Conservation (phyloP, 2,113 vertebrate species). For the Alexandromys fortis region DNA sequence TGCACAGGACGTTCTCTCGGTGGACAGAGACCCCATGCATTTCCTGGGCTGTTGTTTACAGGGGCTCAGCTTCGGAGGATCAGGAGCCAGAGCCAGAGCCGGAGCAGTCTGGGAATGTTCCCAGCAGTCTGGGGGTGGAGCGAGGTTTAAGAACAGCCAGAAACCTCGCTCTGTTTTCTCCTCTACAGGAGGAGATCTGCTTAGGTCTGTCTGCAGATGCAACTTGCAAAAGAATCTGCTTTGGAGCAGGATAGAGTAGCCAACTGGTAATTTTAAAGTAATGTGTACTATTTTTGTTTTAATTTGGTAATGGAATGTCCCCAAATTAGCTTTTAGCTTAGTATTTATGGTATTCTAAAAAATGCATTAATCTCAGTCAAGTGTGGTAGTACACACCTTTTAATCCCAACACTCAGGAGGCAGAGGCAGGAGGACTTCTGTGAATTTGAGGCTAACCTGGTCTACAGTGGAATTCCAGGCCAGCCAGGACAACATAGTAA, state of each 20-base stretch:
- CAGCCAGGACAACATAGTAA: background rate
- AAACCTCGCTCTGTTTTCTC: constrained; percentile 18
- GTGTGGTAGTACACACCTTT: background rate
- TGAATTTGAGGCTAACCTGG: background rate
- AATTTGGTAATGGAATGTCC: constrained; percentile 19
- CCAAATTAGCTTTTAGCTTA: constrained; percentile 58
- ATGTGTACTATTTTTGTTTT: constrained; percentile 46
- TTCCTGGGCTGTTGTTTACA: constrained; percentile 85
- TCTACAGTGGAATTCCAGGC: background rate
- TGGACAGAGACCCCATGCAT: constrained; percentile 84
- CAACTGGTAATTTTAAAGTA: constrained; percentile 40
- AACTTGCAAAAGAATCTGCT: constrained; percentile 41
- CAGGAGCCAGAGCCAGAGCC: constrained; percentile 14
- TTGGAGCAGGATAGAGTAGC: constrained; percentile 38
- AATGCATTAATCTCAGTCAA: background rate
- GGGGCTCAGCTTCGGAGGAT: constrained; percentile 55
- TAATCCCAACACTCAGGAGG: background rate
- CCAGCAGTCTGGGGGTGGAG: constrained; percentile 61
- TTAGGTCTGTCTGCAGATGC: constrained; percentile 70
- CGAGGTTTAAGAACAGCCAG: constrained; percentile 15
- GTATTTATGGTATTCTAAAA: constrained; percentile 36
- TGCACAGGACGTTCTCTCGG: constrained; percentile 75
- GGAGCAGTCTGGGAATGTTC: constrained; percentile 81
- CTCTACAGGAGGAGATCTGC: constrained; percentile 43
- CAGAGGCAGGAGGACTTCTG: background rate